phyloP scores from a whole-genome alignment of 2,113 vertebrate genomes.

The Orycteropus afer region DNA sequence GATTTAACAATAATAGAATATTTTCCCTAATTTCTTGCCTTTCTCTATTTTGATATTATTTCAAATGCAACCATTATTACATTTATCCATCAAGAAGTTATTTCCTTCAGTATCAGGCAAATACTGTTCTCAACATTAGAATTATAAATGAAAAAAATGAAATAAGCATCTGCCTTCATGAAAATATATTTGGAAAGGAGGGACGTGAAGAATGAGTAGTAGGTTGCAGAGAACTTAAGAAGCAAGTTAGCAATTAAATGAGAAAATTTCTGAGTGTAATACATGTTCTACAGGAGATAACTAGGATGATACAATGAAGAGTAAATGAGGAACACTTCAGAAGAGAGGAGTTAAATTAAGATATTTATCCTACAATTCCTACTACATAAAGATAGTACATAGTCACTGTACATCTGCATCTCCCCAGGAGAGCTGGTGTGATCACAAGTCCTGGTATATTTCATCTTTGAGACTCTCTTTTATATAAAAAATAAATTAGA shows the following conservation, averaged over 20 bases:
- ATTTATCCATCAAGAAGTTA: background rate
- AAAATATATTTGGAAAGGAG: background rate
- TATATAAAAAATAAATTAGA: background rate
- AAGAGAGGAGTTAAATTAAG: background rate
- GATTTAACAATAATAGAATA: background rate
- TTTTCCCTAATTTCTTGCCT: background rate
- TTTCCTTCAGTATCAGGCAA: background rate
- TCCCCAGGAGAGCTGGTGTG: background rate
- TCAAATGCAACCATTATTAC: slow-evolving; percentile 5
- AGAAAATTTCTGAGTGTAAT: background rate
- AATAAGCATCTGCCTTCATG: background rate
- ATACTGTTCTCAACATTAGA: background rate
- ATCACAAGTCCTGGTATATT: background rate
- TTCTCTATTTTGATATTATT: background rate
- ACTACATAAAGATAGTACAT: background rate
- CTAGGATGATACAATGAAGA: background rate
- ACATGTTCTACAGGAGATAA: background rate
- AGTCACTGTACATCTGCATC: background rate
- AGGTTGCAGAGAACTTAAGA: background rate
- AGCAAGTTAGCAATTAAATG: background rate
- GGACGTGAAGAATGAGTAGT: fast-evolving
- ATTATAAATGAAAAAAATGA: background rate
- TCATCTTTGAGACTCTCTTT: background rate
- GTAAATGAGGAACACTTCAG: background rate
- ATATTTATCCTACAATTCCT: background rate